Evolutionary conservation across 1,140 invertebrate genomes (phyloP), one percentile per base, ranked within the genome.

Genomic region (Cotesia glomerata): DNA sequence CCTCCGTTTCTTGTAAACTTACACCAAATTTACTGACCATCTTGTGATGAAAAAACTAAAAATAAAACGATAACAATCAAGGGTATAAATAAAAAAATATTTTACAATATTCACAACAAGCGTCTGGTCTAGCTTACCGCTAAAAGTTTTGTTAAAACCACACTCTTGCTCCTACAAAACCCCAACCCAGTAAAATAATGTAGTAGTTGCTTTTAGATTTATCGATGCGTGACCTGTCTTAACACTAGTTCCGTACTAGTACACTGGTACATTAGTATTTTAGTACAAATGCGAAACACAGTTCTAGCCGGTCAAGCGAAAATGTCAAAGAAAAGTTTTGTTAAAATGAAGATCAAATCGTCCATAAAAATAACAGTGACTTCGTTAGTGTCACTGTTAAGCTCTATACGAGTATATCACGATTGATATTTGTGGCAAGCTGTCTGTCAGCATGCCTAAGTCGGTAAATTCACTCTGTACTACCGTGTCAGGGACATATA

Each of bases 301-400:
- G 26, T 26, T 3, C 3, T 26, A 26, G 26, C 26, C 59, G 32
- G 16, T 18, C 32, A 7, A 51, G 5, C 18, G 39, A n/a, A 65
- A 65, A 18, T 49, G 63, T 26, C 63, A 45, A 36, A 18, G 63
- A 65, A 65, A 51, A 26, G 36, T 51, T 14, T 45, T 26, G 11
- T 62, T 39, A 26, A 70, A 16, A 69, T 61, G 35, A 67, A 65
- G 39, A 49, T 58, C 70, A 11, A 51, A 66, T 59, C 52, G 45
- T 8, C 32, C 11, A 54, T 51, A 65, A 73, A 54, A 56, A 34
- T 36, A 63, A 9, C 58, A 0, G 56, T 65, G 74, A 58, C 52
- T 70, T 71, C 69, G 74, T 75, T 75, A 73, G 66, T 45, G 71
- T 75, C 74, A 74, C 39, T 64, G 59, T 34, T 58, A 51, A 49